These are phyloP conservation scores for Takifugu flavidus DNA, from an alignment of 2,113 vertebrate genomes.

Conservation along the genomic window DNA sequence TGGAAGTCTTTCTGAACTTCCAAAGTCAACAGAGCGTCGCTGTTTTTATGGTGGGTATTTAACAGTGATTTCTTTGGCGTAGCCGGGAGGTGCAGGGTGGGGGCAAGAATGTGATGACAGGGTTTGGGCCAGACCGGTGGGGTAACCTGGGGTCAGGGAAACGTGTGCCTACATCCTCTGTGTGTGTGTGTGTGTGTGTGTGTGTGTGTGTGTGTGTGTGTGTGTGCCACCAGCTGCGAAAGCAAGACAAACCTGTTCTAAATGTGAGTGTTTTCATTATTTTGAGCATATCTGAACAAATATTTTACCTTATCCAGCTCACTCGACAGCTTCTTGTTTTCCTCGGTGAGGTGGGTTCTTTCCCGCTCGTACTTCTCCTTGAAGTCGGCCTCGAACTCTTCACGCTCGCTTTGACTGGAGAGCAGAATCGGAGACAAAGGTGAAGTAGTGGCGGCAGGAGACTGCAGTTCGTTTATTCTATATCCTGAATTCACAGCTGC, in stretches of 20 bases:
- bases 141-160: slow-evolving; percentile 51
- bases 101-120: slow-evolving; percentile 51
- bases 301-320: slow-evolving; percentile 86
- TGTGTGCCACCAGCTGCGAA: slow-evolving; percentile 8
- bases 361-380: slow-evolving; percentile 95
- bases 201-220: background rate
- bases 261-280: background rate
- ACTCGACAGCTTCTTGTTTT: slow-evolving; percentile 91
- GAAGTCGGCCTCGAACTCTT: slow-evolving; percentile 90
- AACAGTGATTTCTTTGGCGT: slow-evolving; percentile 63
- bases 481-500: slow-evolving; percentile 8
- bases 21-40: slow-evolving; percentile 65
- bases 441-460: background rate
- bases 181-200: background rate
- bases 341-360: slow-evolving; percentile 82
- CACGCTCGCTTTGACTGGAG: slow-evolving; percentile 89
- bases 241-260: background rate
- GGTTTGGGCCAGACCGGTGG: slow-evolving; percentile 4
- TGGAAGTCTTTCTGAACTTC: slow-evolving; percentile 50
- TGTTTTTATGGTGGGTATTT: slow-evolving; percentile 57
- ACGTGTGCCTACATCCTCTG: slow-evolving; percentile 1
- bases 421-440: background rate
- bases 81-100: slow-evolving; percentile 30
- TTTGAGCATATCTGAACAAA: slow-evolving; percentile 1
- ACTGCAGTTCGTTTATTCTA: background rate